phyloP scores from a whole-genome alignment of 53 echinoderm and acorn worm species.

The Crossaster papposus region DNA sequence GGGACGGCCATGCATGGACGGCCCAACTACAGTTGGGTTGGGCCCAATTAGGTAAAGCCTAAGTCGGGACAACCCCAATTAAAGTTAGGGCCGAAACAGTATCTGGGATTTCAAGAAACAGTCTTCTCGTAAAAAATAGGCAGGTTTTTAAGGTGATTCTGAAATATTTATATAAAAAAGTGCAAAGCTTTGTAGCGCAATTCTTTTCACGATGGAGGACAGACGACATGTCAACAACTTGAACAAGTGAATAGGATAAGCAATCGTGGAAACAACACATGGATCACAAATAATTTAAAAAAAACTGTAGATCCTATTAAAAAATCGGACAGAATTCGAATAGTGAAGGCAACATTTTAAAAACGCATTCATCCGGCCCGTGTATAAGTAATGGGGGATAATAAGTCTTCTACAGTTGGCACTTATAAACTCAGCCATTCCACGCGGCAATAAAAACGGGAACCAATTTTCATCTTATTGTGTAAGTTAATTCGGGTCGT shows the following conservation, averaged over 20 bases:
- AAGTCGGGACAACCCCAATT: too few species aligned
- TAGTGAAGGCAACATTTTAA: neutral
- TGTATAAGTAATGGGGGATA: slow-evolving; percentile 9
- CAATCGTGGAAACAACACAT: neutral
- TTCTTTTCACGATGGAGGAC: too few species aligned
- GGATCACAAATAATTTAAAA: neutral
- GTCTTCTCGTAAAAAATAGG: too few species aligned
- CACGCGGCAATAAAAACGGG: slow-evolving; percentile 11
- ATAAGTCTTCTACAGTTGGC: slow-evolving; percentile 10
- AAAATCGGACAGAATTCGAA: neutral
- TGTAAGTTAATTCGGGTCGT: neutral
- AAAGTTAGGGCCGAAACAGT: too few species aligned
- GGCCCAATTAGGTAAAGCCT: too few species aligned
- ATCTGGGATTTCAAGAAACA: too few species aligned
- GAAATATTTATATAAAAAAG: too few species aligned
- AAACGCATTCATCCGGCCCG: neutral
- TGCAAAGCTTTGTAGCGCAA: too few species aligned
- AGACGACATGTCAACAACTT: too few species aligned
- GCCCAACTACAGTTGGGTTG: too few species aligned
- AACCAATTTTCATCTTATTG: slow-evolving; percentile 23
- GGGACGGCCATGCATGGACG: too few species aligned
- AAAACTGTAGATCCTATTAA: neutral
- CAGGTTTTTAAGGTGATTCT: too few species aligned
- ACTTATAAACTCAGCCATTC: neutral
- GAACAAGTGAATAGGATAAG: neutral